phyloP scores from a whole-genome alignment of 2,888 invertebrate species.

The Ariolimax columbianus region DNA sequence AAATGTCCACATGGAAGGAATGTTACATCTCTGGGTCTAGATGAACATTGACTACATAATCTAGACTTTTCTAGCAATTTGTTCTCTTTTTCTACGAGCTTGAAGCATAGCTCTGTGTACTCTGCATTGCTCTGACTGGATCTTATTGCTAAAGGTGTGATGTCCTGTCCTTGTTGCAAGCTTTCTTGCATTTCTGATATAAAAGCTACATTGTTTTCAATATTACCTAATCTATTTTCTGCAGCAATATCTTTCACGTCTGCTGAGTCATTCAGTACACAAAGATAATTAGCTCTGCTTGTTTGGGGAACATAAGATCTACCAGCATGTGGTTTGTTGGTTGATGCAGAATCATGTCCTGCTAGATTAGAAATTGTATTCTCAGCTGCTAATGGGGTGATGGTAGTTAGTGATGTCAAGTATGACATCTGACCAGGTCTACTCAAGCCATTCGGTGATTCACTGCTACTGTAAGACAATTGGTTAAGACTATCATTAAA shows the following conservation, averaged over 20 bases:
- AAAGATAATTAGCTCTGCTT: neutral
- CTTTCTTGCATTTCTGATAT: neutral
- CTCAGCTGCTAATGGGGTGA: neutral
- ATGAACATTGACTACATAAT: constrained; percentile 5
- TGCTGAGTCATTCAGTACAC: neutral
- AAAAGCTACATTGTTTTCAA: neutral
- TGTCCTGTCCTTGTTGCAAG: neutral
- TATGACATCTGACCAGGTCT: neutral
- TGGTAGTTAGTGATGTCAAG: neutral
- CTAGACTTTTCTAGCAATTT: constrained; percentile 29
- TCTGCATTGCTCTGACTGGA: neutral
- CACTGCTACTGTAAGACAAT: neutral
- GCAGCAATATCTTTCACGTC: neutral
- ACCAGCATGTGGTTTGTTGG: neutral
- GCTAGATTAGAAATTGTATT: neutral
- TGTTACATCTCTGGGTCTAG: constrained; percentile 27
- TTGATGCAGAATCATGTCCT: neutral
- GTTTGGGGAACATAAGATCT: neutral
- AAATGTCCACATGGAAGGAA: constrained; percentile 43
- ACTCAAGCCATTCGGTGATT: neutral
- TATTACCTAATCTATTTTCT: neutral
- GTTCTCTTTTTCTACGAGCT: constrained; percentile 18
- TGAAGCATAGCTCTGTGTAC: neutral
- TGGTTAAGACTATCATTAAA: neutral
- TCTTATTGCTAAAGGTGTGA: neutral